Evolutionary conservation across 2,797 vertebrate genomes (phyloP), one percentile per base, ranked within the genome.

Genomic region (Pempheris klunzingeri): DNA sequence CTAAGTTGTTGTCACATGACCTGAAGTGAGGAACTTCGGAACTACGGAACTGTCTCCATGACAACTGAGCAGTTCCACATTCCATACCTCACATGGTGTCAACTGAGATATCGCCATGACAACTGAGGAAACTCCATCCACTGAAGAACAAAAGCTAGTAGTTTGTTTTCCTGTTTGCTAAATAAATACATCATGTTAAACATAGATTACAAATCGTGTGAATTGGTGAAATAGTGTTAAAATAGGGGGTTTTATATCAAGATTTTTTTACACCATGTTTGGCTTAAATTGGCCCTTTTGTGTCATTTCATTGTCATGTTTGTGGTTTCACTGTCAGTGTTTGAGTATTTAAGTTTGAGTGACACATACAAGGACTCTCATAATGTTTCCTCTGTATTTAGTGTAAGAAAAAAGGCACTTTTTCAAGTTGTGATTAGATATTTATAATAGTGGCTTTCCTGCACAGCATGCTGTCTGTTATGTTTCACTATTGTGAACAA

Each of bases 401-500:
- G 41, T 57, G 7, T 52, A 15, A 64, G 22, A 71, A 60, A 47
- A 60, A 47, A 53, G 11, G 7, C 11, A 18, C 30, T 57, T 52
- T 65, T 50, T 44, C 28, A 67, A 55, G 52, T 1, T 26, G 61
- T 65, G 30, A 71, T 71, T 47, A 71, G 57, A 36, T 43, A 67
- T 60, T 69, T 71, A 53, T 49, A 41, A 75, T 6, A 0, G 34
- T 54, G 34, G 39, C 62, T 55, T 71, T 50, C 41, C 24, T 39
- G 30, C 72, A 68, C 78, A 55, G 80, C 43, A 30, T 22, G n/a
- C n/a, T 52, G 77, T 68, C 47, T 47, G 66, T 55, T 66, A 22
- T 78, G 63, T 84, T 68, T 52, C 70, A 66, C 59, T 57, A 38
- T 28, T 72, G 61, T 64, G 63, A 81, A 39, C 24, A 61, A 24